Conservation (phyloP, 2,113 vertebrate species). For the Ictalurus punctatus region DNA sequence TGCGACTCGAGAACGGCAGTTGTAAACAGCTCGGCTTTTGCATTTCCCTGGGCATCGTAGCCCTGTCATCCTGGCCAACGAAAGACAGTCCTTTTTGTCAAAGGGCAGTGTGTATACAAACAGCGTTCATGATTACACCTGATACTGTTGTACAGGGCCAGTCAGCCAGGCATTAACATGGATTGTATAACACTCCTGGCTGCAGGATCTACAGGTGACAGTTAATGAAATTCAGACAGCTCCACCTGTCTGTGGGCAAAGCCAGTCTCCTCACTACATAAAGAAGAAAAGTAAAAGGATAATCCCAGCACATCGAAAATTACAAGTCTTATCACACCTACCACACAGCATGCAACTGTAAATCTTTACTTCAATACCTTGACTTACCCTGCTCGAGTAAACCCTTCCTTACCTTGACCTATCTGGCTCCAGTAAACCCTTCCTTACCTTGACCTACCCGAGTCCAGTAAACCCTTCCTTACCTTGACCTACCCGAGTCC, state of each 20-base stretch:
- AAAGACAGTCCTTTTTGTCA: slow-evolving; percentile 1
- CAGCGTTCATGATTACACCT: slow-evolving; percentile 61
- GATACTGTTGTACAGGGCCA: slow-evolving; percentile 55
- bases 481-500: neutral
- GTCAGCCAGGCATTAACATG: slow-evolving; percentile 52
- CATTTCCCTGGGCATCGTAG: neutral
- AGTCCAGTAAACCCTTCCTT: neutral
- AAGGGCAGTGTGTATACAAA: slow-evolving; percentile 45
- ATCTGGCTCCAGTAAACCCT: neutral
- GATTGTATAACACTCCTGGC: slow-evolving; percentile 61
- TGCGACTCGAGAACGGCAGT: neutral
- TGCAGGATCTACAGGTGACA: slow-evolving; percentile 60
- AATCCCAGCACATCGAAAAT: neutral
- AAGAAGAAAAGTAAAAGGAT: neutral
- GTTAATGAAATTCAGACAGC: slow-evolving; percentile 61
- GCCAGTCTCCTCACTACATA: neutral
- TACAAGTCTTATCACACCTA: neutral
- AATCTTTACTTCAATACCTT: neutral
- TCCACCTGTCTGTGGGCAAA: slow-evolving; percentile 56
- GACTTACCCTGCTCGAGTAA: neutral
- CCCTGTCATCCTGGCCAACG: neutral
- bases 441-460: neutral
- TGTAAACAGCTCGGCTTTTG: slow-evolving; percentile 15
- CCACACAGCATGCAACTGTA: neutral
- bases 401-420: neutral